Evolutionary conservation across 2,888 invertebrate genomes (phyloP), one percentile per base, ranked within the genome.

Genomic region (Nomada flava): DNA sequence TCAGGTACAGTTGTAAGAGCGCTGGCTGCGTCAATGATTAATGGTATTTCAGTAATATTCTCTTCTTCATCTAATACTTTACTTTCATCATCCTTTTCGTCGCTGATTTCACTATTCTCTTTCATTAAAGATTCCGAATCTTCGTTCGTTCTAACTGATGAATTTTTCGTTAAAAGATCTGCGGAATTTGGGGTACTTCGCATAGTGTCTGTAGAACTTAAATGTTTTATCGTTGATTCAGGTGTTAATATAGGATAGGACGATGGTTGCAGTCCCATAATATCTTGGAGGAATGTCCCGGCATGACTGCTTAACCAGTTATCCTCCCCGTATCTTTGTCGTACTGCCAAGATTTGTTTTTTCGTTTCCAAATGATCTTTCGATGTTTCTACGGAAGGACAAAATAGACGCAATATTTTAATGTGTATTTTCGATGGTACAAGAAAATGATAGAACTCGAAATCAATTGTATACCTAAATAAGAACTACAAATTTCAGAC

Each of bases 271-370:
- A 95, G 90, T 20, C 96, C 96, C 88, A 96, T 93, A 47, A 95
- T 95, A 88, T 94, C 95, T 88, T 95, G 95, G 63, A 96, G 94
- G 55, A 92, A 91, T 50, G 95, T 94, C 0, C 95, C 95, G 70
- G 94, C 95, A 67, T 95, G 94, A 67, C 94, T 94, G 76, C 95
- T 95, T 47, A 96, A 89, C 96, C 96, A 96, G 69, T 95, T 94
- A 53, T 93, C 91, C 85, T 95, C 95, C 15, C 96, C 96, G 90
- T 95, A 95, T 86, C 95, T 94, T 81, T 95, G 92, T 18, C 96
- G 93, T 23, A 96, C 88, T 29, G 94, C 94, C 85, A 96, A 94
- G 77, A 96, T 95, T 91, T 95, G 95, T 83, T 94, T 94, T 86
- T 95, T 96, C 0, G 95, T 95, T 87, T 95, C 95, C 77, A 96